phyloP scores from a whole-genome alignment of 2,888 invertebrate species.

The Tolmerus cingulatus region DNA sequence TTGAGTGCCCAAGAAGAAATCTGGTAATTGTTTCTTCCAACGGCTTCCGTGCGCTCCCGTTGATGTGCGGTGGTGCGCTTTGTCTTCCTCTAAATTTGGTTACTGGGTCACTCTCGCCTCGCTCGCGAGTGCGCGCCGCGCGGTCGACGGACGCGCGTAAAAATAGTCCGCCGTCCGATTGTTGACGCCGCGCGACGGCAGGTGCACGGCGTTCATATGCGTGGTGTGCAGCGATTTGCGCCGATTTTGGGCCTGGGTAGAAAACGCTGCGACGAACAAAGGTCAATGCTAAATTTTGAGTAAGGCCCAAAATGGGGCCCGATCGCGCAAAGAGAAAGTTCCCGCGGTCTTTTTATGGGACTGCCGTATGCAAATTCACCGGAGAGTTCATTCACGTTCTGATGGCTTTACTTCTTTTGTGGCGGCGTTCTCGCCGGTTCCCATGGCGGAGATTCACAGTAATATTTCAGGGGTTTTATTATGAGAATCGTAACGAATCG shows the following conservation, averaged over 20 bases:
- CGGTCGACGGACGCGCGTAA: not conserved
- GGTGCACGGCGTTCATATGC: not conserved
- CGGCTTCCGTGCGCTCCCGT: not conserved
- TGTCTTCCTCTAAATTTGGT: conserved; percentile 28
- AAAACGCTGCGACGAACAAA: not conserved
- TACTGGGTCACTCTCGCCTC: conserved; percentile 33
- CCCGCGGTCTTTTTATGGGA: not conserved
- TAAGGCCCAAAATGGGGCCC: not conserved
- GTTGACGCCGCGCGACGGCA: not conserved
- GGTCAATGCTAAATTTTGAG: not conserved
- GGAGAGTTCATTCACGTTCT: not conserved
- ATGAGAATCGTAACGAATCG: not conserved
- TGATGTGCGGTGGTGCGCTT: not conserved
- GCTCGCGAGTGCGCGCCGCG: not conserved
- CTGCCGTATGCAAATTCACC: not conserved
- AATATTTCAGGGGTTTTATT: not conserved
- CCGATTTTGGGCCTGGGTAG: not conserved
- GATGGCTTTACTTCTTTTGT: not conserved
- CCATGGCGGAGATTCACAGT: not conserved
- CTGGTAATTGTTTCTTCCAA: not conserved
- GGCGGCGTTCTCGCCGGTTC: not conserved
- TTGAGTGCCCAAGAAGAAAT: not conserved
- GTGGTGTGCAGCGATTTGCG: not conserved
- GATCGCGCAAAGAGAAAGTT: not conserved
- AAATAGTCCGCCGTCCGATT: not conserved